Evolutionary conservation across 2,113 vertebrate species (phyloP), one percentile per base, ranked within the genome.

Genomic region (Scolopax mira): DNA sequence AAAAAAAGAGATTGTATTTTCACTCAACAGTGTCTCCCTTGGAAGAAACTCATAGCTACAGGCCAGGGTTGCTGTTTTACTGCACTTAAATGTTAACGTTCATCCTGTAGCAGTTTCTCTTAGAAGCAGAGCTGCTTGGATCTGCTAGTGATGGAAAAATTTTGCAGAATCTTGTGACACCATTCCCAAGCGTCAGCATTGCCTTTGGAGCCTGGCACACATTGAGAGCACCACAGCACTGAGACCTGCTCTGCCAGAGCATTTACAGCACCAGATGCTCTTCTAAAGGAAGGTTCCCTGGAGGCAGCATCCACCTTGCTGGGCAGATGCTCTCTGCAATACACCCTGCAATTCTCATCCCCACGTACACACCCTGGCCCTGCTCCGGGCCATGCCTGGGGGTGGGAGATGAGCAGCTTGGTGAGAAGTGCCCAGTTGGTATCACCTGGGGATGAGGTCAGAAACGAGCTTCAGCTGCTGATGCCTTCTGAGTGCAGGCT

Each of bases 391-490:
- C 51, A 52, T 15, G 25, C 51, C 27, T 52, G 51, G 46, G 71
- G 54, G 2, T 9, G 33, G 79, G 42, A 86, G 60, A 58, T 1
- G 4, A 52, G 66, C 74, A 19, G 78, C 33, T 10, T 2, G 27
- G 18, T 0, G 0, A 60, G 74, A 35, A 5, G 8, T 30, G 21
- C 60, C 57, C 62, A 4, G 41, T 7, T 3, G 3, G 33, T 31
- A 48, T 5, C 1, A 4, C 3, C 16, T 17, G 42, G 74, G 28
- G 39, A 73, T 10, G 37, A 11, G 52, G 23, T 27, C 65, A 66
- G 46, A 2, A 1, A 13, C 2, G 35, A 51, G 16, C 48, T 23
- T 30, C 87, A 84, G 84, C 52, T 5, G 4, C 51, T 62, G 54
- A 18, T 44, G 44, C 18, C 44, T 44, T 44, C 44, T 18, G 18